These are phyloP conservation scores for Mizuhopecten yessoensis DNA, from an alignment of 1,140 invertebrate genomes.

Conservation along the genomic window DNA sequence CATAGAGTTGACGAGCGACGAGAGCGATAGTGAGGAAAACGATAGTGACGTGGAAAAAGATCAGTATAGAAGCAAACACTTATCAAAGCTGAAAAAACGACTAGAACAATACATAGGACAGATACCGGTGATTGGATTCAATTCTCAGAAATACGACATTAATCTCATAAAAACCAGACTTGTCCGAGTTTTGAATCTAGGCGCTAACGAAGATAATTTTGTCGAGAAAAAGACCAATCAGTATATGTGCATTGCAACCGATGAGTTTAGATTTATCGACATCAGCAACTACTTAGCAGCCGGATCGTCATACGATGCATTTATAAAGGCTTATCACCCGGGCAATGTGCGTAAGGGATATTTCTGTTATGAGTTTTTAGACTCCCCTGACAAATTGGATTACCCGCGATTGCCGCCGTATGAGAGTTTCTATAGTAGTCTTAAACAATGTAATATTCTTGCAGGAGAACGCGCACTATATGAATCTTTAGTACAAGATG, in stretches of 20 bases:
- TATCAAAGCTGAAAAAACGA: neutral
- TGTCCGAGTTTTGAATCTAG: neutral
- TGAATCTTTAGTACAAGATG: neutral
- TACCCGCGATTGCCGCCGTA: constrained; percentile 46
- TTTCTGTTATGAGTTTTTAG: constrained; percentile 61
- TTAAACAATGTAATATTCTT: too few species aligned
- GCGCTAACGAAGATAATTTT: neutral
- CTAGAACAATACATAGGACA: neutral
- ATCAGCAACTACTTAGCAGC: constrained; percentile 61
- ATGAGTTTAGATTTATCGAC: constrained; percentile 26
- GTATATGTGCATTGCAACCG: neutral
- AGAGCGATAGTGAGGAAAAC: too few species aligned
- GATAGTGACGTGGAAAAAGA: neutral
- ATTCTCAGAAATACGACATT: neutral
- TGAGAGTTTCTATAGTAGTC: constrained; percentile 47
- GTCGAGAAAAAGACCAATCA: neutral
- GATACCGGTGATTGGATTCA: neutral
- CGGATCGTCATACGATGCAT: constrained; percentile 52
- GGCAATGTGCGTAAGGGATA: constrained; percentile 52
- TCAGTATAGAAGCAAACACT: neutral
- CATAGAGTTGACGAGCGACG: neutral
- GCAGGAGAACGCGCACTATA: constrained; percentile 40
- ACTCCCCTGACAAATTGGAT: constrained; percentile 40
- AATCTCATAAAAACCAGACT: neutral
- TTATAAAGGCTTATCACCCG: constrained; percentile 58